A percentile compares a stretch with the other conserved stretches of the same genome.
Conservation (phyloP, 2,888 invertebrate genomes). For the Pristionchus arcanus region DNA sequence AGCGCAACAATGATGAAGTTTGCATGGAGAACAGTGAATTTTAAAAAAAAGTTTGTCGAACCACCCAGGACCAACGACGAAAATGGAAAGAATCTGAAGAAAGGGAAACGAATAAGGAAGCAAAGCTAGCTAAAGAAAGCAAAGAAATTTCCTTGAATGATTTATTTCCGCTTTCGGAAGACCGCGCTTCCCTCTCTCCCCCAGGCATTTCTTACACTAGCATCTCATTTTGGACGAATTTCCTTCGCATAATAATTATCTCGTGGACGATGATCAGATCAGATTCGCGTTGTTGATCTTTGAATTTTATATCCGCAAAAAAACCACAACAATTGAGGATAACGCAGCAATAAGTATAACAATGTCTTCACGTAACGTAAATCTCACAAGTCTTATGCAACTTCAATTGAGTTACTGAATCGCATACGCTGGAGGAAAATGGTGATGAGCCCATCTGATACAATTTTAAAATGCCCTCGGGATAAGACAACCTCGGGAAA, state of each 20-base stretch:
- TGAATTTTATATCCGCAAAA: no score
- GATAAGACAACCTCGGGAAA: neutral
- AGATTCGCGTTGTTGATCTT: neutral
- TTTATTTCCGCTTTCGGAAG: slow-evolving; percentile 21
- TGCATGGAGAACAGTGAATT: no score
- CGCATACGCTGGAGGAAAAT: no score
- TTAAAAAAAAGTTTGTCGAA: neutral
- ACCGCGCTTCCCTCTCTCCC: neutral
- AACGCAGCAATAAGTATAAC: neutral
- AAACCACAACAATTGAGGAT: neutral
- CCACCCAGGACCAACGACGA: neutral
- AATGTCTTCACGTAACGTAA: neutral
- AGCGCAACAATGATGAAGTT: no score
- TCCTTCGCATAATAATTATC: no score
- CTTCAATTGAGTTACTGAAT: no score
- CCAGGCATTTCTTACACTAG: no score
- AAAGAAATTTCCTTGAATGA: slow-evolving; percentile 20
- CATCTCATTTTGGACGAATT: no score
- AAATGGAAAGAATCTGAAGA: neutral
- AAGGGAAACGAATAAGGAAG: slow-evolving; percentile 2
- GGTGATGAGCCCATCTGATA: neutral
- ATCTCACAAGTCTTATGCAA: neutral
- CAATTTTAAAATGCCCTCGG: neutral
- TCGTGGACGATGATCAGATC: no score
- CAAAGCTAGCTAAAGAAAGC: slow-evolving; percentile 20